Conservation (phyloP, 2,797 vertebrate species). For the Geotrypetes seraphini region DNA sequence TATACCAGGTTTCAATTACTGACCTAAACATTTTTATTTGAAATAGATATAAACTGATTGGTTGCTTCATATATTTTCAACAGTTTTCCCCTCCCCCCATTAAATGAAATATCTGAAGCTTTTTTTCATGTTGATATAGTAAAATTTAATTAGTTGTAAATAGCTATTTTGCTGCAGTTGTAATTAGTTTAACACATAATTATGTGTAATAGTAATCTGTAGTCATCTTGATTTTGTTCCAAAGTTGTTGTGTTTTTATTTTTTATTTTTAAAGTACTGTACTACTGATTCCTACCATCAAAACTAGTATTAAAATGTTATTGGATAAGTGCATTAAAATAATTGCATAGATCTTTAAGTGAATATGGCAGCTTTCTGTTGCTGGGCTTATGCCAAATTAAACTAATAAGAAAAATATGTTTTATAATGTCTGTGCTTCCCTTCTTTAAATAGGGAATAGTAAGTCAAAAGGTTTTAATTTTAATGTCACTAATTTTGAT, state of each 20-base stretch:
- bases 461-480: not conserved
- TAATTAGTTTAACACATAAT: conserved; percentile 59
- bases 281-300: conserved; percentile 27
- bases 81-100: conserved; percentile 24
- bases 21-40: conserved; percentile 28
- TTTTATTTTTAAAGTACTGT: conserved; percentile 15
- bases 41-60: conserved; percentile 29
- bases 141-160: conserved; percentile 55
- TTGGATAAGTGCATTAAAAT: conserved; percentile 35
- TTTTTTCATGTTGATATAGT: conserved; percentile 41
- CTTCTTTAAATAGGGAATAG: not conserved
- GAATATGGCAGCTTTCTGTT: conserved; percentile 8
- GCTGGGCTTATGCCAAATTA: not conserved
- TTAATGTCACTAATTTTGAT: no score
- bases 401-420: not conserved
- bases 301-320: conserved; percentile 24
- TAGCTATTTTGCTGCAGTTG: conserved; percentile 50
- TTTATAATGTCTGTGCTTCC: conserved; percentile 6
- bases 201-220: conserved; percentile 43
- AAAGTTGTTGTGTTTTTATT: no score
- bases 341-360: conserved; percentile 20
- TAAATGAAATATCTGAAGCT: conserved; percentile 43
- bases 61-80: conserved; percentile 28
- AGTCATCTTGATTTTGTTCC: conserved; percentile 50
- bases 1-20: conserved; percentile 27